phyloP scores from a whole-genome alignment of 1,140 invertebrate species.

The Teleogryllus occipitalis region DNA sequence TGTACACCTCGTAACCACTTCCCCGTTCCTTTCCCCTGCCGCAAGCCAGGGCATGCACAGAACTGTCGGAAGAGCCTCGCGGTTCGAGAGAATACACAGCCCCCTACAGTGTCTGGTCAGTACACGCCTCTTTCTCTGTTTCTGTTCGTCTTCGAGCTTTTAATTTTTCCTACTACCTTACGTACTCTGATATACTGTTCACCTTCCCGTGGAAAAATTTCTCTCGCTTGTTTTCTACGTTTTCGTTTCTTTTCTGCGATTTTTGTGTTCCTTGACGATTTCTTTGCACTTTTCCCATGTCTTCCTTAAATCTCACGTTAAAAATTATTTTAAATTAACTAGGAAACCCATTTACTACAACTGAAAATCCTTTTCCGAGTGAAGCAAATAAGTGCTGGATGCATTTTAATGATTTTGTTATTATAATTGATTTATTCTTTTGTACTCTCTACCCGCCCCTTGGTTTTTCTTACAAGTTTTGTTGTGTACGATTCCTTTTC shows the following conservation, averaged over 20 bases:
- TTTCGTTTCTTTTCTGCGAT: too few species aligned
- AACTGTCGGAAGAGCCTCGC: not conserved
- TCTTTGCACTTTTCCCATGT: not conserved
- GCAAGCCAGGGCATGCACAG: not conserved
- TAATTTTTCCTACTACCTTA: not conserved
- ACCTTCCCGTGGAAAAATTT: not conserved
- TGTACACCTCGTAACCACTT: not conserved
- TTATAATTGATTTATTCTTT: constrained; percentile 28
- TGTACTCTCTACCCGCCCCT: constrained; percentile 44
- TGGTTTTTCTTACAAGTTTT: constrained; percentile 22
- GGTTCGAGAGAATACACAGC: not conserved
- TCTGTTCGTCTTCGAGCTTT: not conserved
- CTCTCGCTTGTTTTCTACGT: not conserved
- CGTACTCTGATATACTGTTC: not conserved
- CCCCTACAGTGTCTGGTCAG: not conserved
- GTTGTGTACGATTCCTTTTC: constrained; percentile 14
- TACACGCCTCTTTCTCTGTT: not conserved
- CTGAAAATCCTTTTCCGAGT: too few species aligned
- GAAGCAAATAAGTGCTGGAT: too few species aligned
- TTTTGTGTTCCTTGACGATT: not conserved
- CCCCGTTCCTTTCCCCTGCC: not conserved
- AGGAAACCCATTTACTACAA: too few species aligned
- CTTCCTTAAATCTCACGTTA: not conserved
- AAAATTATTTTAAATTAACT: too few species aligned
- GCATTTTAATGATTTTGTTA: not conserved